Evolutionary conservation across 37 sponge, comb jelly and placozoan genomes (phyloP), one percentile per base, ranked within the genome.

Genomic region (Cliona cf. orientalis): DNA sequence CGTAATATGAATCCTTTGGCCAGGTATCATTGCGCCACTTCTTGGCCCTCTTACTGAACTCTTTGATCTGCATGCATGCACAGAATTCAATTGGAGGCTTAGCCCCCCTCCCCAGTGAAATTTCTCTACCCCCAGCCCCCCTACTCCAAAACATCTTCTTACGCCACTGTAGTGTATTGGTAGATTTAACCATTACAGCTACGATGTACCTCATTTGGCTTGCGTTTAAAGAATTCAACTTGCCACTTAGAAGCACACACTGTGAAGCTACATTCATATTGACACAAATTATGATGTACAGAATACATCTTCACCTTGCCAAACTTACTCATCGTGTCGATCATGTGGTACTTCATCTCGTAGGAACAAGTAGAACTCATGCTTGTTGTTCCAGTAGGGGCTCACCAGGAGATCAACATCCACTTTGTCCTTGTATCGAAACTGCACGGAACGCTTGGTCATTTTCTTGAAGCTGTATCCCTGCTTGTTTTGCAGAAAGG

Each of bases 21-120:
- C 76, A 86, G 43, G 38, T n/a, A 21, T 41, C n/a, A 35, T 91
- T 86, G 38, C 85, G 81, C 91, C 91, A 91, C 17, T 49, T 70
- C 69, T 91, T 91, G 37, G 70, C 85, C 38, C 78, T 53, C 44
- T 44, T 69, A 58, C 81, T 86, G 60, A 63, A 75, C 63, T 85
- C 91, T 38, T 82, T 72, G 32, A 72, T 57, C 73, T 53, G 29
- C 35, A 33, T 26, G 17, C 7, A 58, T 26, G 26, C 23, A 2
- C 59, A 58, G 26, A 19, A 17, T 17, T 49, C 17, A 17, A 19
- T 58, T 2, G 3, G 26, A 58, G 3, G n/a, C n/a, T n/a, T n/a
- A n/a, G n/a, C n/a, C n/a, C n/a, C n/a, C n/a, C n/a, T n/a, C n/a
- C n/a, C n/a, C n/a, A n/a, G n/a, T n/a, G n/a, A n/a, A n/a, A n/a